Conservation (phyloP, 1,140 invertebrate genomes). For the honey bee (Apis mellifera) region Amel_HAv3.1 CM009934.2:13071001-13071500, state of each 20-base stretch:
- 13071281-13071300: slow-evolving; percentile 34
- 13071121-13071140: slow-evolving; percentile 58
- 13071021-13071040: neutral
- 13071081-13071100: slow-evolving; percentile 17
- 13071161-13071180: slow-evolving; percentile 66
- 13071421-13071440: neutral
- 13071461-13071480: neutral
- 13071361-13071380: neutral
- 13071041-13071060: neutral
- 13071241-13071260: slow-evolving; percentile 45
- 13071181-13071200: slow-evolving; percentile 73
- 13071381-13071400: neutral
- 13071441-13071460: neutral
- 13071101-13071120: slow-evolving; percentile 44
- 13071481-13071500: neutral
- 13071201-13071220: slow-evolving; percentile 39
- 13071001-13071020: neutral
- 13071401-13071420: slow-evolving; percentile 20
- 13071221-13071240: slow-evolving; percentile 29
- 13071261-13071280: slow-evolving; percentile 51
- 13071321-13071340: slow-evolving; percentile 25
- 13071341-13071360: neutral
- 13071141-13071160: slow-evolving; percentile 52
- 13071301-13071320: slow-evolving; percentile 33
- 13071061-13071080: slow-evolving; percentile 24